Conservation (phyloP, 2,113 vertebrate species). For the Kryptolebias marmoratus region DNA sequence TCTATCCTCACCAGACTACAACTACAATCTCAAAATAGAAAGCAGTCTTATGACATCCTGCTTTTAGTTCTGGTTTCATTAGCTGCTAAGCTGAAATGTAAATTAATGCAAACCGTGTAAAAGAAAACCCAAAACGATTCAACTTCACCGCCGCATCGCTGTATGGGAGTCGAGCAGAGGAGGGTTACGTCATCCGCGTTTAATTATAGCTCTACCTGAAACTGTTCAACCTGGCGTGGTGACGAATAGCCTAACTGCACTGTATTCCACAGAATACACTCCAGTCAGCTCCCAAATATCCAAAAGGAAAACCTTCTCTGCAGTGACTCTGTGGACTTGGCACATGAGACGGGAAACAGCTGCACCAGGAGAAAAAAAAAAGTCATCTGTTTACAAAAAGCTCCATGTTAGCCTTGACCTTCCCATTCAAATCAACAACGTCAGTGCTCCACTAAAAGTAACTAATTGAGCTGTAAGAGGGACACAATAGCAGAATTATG, state of each 20-base stretch:
- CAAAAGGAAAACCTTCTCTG: constrained; percentile 46
- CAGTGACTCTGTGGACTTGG: constrained; percentile 46
- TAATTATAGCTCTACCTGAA: constrained; percentile 63
- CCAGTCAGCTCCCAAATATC: constrained; percentile 21
- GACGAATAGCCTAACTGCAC: constrained; percentile 43
- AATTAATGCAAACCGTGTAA: constrained; percentile 24
- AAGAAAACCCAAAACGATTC: neutral
- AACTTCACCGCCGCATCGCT: neutral
- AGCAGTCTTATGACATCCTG: constrained; percentile 44
- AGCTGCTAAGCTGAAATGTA: constrained; percentile 32
- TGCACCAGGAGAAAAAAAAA: constrained; percentile 34
- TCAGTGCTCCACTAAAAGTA: constrained; percentile 6
- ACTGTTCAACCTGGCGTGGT: constrained; percentile 41
- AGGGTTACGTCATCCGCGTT: constrained; percentile 56
- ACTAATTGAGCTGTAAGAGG: neutral
- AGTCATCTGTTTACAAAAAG: constrained; percentile 64
- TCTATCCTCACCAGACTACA: constrained; percentile 44
- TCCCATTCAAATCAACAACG: constrained; percentile 10
- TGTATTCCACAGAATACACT: constrained; percentile 16
- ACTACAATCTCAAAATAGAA: constrained; percentile 58
- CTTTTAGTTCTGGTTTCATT: constrained; percentile 48
- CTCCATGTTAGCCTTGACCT: constrained; percentile 50
- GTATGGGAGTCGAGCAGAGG: neutral
- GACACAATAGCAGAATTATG: neutral
- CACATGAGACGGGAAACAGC: constrained; percentile 51